These are phyloP conservation scores for Phaetusa simplex DNA, from an alignment of 2,113 vertebrate genomes.

Conservation along the genomic window DNA sequence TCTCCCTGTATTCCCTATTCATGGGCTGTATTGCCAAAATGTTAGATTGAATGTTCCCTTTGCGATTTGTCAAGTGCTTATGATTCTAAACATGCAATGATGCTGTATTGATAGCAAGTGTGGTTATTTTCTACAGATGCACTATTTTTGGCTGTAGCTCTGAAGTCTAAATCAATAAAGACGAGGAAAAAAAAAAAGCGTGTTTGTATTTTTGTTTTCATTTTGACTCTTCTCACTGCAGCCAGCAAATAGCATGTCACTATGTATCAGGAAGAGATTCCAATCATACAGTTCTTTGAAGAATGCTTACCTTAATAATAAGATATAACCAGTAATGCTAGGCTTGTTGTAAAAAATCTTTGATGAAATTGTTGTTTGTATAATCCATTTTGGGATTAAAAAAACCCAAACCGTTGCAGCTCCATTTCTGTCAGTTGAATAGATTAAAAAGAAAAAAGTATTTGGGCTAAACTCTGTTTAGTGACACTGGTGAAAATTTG, in stretches of 20 bases:
- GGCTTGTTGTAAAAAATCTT: slow-evolving; percentile 27
- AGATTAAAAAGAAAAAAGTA: not conserved
- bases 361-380: slow-evolving; percentile 49
- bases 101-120: slow-evolving; percentile 40
- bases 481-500: not conserved
- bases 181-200: not conserved
- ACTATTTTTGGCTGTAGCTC: slow-evolving; percentile 64
- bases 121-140: slow-evolving; percentile 66
- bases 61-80: slow-evolving; percentile 34
- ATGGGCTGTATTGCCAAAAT: not conserved
- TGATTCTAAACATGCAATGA: slow-evolving; percentile 16
- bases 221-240: slow-evolving; percentile 25
- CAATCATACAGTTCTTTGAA: slow-evolving; percentile 63
- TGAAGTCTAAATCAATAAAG: slow-evolving; percentile 72
- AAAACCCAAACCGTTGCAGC: not conserved
- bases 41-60: slow-evolving; percentile 15
- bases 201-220: slow-evolving; percentile 61
- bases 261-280: slow-evolving; percentile 51
- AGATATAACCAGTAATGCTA: slow-evolving; percentile 39
- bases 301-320: slow-evolving; percentile 67
- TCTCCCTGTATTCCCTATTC: not conserved
- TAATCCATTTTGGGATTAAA: slow-evolving; percentile 48
- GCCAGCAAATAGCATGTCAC: slow-evolving; percentile 58
- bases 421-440: slow-evolving; percentile 9
- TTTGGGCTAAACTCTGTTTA: not conserved